These are phyloP conservation scores for Oryzias dopingdopingensis DNA, from an alignment of 2,797 vertebrate genomes.

Conservation along the genomic window DNA sequence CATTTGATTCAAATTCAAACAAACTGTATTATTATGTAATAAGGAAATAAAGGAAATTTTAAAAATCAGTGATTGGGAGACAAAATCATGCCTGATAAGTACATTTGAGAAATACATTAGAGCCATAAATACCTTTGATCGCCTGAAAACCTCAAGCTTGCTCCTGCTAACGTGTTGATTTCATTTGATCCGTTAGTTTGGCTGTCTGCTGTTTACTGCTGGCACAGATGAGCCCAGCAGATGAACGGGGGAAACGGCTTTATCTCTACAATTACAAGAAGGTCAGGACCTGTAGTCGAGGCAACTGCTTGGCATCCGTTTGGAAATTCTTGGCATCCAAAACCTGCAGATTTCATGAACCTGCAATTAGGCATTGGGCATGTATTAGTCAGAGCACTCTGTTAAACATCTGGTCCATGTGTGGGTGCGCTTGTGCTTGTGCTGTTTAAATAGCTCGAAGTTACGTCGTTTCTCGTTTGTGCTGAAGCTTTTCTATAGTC, in stretches of 20 bases:
- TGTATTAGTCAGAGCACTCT: slow-evolving; percentile 64
- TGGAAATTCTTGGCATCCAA: slow-evolving; percentile 65
- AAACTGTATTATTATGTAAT: too few species aligned
- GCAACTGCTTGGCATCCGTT: slow-evolving; percentile 65
- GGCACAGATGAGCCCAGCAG: slow-evolving; percentile 62
- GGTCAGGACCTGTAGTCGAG: slow-evolving; percentile 68
- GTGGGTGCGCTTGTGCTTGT: slow-evolving; percentile 13
- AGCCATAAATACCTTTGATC: slow-evolving; percentile 5
- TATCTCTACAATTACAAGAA: slow-evolving; percentile 71
- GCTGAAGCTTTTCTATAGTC: neutral
- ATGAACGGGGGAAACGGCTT: slow-evolving; percentile 64
- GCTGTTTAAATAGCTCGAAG: too few species aligned
- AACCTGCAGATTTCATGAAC: slow-evolving; percentile 72
- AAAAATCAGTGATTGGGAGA: too few species aligned
- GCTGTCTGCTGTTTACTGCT: slow-evolving; percentile 18
- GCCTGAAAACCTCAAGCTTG: slow-evolving; percentile 7
- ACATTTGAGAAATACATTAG: neutral
- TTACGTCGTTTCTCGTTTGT: slow-evolving; percentile 5
- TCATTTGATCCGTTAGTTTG: slow-evolving; percentile 10
- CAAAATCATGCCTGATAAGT: too few species aligned
- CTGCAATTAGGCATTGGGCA: slow-evolving; percentile 73
- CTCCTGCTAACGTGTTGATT: slow-evolving; percentile 22
- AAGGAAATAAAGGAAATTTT: too few species aligned
- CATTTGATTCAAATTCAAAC: too few species aligned
- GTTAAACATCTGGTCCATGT: slow-evolving; percentile 59